Evolutionary conservation across 2,888 invertebrate genomes (phyloP).

Genomic region (Amblyteles armatorius): DNA sequence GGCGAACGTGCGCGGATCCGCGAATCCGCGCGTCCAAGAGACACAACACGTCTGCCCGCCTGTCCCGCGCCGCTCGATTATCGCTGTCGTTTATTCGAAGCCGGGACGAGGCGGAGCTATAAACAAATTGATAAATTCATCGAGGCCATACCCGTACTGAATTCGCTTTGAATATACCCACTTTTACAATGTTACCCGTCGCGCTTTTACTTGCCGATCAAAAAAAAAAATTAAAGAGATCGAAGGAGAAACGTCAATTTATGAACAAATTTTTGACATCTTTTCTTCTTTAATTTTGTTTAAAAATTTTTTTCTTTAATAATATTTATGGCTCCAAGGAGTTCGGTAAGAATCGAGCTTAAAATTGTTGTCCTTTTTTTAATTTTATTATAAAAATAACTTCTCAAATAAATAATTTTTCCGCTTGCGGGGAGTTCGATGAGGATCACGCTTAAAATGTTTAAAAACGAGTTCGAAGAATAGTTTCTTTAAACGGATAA

Average conservation of each 20-base stretch:
- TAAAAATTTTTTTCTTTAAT: background rate
- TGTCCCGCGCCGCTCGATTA: slow-evolving; percentile 20
- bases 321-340: too few relatives aligned
- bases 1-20: slow-evolving; percentile 45
- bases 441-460: too few relatives aligned
- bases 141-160: slow-evolving; percentile 41
- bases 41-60: slow-evolving; percentile 9
- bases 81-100: slow-evolving; percentile 36
- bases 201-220: background rate
- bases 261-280: background rate
- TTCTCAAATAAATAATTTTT: too few relatives aligned
- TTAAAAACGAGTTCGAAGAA: background rate
- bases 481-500: background rate
- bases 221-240: background rate
- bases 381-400: too few relatives aligned
- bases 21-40: slow-evolving; percentile 49
- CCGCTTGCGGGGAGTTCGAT: too few relatives aligned
- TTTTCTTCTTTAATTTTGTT: background rate
- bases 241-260: background rate
- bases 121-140: slow-evolving; percentile 60
- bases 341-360: too few relatives aligned
- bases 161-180: slow-evolving; percentile 21
- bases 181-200: slow-evolving; percentile 7
- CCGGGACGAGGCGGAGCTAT: slow-evolving; percentile 13
- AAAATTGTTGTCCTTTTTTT: background rate